Evolutionary conservation across 2,113 vertebrate species (phyloP).

Genomic region (Phalacrocorax pelagicus): DNA sequence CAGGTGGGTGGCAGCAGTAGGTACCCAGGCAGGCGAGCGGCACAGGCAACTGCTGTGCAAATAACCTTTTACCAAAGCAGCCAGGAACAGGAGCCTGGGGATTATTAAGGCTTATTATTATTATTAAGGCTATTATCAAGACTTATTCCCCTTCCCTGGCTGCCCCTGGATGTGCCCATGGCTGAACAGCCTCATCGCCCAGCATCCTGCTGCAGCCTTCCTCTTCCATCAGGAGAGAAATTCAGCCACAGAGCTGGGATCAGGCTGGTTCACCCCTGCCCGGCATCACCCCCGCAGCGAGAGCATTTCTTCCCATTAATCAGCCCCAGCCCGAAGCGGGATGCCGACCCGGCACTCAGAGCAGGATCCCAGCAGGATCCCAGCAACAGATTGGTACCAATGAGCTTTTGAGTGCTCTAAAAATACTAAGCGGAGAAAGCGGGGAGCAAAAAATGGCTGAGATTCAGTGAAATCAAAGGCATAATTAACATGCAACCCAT

Average conservation of each 20-base stretch:
- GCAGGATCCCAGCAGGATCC: neutral
- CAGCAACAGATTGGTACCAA: neutral
- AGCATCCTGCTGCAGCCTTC: neutral
- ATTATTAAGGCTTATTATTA: neutral
- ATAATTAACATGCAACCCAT: constrained; percentile 10
- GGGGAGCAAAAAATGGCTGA: constrained; percentile 10
- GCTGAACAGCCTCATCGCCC: neutral
- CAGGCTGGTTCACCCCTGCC: fast-evolving
- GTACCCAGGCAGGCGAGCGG: neutral
- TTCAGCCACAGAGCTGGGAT: neutral
- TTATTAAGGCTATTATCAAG: neutral
- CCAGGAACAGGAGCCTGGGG: neutral
- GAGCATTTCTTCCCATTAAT: neutral
- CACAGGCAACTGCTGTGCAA: neutral
- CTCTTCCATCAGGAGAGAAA: neutral
- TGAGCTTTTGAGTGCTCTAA: neutral
- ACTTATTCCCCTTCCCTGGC: neutral
- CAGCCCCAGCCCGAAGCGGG: neutral
- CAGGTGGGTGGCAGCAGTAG: neutral
- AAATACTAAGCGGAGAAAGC: neutral
- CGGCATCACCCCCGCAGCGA: fast-evolving
- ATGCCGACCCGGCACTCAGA: neutral
- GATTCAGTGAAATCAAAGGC: constrained; percentile 6
- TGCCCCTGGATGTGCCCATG: fast-evolving
- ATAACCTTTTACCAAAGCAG: neutral